Conservation (phyloP, 2,888 invertebrate genomes). For the Fragum whitleyi region DNA sequence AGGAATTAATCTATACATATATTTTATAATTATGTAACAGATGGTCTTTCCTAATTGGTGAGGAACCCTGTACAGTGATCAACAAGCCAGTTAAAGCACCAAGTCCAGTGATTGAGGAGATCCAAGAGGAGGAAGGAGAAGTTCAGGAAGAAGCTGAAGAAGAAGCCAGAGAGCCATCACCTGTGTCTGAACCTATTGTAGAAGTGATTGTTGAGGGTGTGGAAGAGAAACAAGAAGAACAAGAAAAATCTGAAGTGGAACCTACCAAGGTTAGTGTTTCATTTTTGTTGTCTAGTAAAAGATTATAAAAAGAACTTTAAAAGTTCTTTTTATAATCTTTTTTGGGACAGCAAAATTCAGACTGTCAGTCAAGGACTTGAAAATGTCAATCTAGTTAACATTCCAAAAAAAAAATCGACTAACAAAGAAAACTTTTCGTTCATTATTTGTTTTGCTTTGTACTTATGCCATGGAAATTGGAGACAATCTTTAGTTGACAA, state of each 20-base stretch:
- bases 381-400: too few species aligned
- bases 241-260: conserved; percentile 70
- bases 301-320: too few species aligned
- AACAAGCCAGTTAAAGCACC: conserved; percentile 61
- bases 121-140: conserved; percentile 65
- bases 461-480: too few species aligned
- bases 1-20: too few species aligned
- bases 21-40: too few species aligned
- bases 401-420: too few species aligned
- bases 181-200: conserved; percentile 29
- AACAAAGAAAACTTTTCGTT: too few species aligned
- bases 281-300: not conserved
- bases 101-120: conserved; percentile 57
- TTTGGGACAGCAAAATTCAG: too few species aligned
- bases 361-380: too few species aligned
- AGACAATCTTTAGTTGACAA: too few species aligned
- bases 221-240: conserved; percentile 65
- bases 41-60: conserved; percentile 84
- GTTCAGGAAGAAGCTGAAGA: conserved; percentile 68
- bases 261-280: conserved; percentile 25
- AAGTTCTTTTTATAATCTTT: too few species aligned
- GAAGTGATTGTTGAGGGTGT: conserved; percentile 61
- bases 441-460: too few species aligned
- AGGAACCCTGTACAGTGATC: conserved; percentile 77
- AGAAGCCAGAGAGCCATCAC: conserved; percentile 60